Evolutionary conservation across 2,797 vertebrate genomes (phyloP), one percentile per base, ranked within the genome.

Genomic region (Pristis pectinata): DNA sequence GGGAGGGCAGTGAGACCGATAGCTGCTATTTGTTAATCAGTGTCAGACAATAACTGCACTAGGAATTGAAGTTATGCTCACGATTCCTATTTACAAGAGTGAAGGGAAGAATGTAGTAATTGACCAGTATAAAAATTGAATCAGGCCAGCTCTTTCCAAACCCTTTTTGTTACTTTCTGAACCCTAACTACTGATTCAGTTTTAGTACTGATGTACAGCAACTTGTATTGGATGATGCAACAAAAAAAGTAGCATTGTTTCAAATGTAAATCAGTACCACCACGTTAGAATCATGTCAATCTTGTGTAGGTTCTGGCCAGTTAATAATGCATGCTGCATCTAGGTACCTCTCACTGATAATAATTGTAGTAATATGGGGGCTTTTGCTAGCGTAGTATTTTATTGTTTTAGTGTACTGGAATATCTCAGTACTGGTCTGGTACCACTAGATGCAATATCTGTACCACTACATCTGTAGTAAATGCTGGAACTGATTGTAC

Each of bases 11-110:
- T 95, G 95, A 94, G 95, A 96, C 96, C 95, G 96, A 95, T 97
- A 97, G 97, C 97, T 97, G 97, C 97, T 97, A 97, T 97, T 97
- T 97, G 97, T 97, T 97, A 96, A 96, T 95, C 93, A 96, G 96
- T 96, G 94, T 96, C 95, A 96, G 96, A 96, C 95, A 96, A 95
- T 97, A 96, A 96, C 96, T 97, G 97, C 96, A 97, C 96, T 97
- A 97, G 96, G 96, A 95, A 96, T 95, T 80, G 96, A 96, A 96
- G 96, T 97, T 94, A 95, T 96, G 96, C 96, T 94, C 92, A 34
- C 44, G 15, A 49, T 94, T 94, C 92, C 92, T 94, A 94, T 53
- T 94, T 94, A 94, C 41, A 53, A 94, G 92, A 74, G 92, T 74
- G 92, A 94, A 94, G 92, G 92, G 44, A 94, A 74, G 92, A 94